phyloP scores from a whole-genome alignment of 2,113 vertebrate genomes.

The Callaeas wilsoni region DNA sequence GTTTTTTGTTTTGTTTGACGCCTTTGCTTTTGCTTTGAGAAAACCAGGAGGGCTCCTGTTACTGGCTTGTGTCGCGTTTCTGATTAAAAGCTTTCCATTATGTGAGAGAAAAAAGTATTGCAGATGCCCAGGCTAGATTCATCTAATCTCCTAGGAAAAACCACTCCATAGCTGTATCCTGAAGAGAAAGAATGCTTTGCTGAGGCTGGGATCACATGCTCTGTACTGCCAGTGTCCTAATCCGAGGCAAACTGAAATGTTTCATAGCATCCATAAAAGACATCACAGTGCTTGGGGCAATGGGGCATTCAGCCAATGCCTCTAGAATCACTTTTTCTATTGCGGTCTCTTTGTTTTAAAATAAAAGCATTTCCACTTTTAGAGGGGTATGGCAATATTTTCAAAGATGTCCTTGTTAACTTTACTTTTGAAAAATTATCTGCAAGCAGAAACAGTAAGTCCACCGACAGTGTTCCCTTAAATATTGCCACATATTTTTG shows the following conservation, averaged over 20 bases:
- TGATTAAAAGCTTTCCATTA: constrained; percentile 42
- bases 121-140: constrained; percentile 17
- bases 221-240: constrained; percentile 25
- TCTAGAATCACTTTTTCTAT: neutral
- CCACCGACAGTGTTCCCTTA: neutral
- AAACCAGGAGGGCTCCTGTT: neutral
- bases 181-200: constrained; percentile 55
- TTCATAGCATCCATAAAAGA: constrained; percentile 51
- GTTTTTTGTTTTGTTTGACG: neutral
- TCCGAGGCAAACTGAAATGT: constrained; percentile 56
- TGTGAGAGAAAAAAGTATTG: constrained; percentile 6
- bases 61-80: neutral
- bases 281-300: constrained; percentile 10
- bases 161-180: constrained; percentile 27
- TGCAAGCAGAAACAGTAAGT: neutral
- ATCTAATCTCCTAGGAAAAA: constrained; percentile 53
- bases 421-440: neutral
- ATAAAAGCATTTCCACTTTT: neutral
- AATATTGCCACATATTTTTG: neutral
- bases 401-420: neutral
- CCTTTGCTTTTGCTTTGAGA: neutral
- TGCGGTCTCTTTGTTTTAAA: neutral
- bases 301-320: constrained; percentile 21
- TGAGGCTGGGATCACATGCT: constrained; percentile 44
- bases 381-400: neutral